phyloP scores from a whole-genome alignment of 1,140 invertebrate genomes.

The Protaetia brevitarsis region DNA sequence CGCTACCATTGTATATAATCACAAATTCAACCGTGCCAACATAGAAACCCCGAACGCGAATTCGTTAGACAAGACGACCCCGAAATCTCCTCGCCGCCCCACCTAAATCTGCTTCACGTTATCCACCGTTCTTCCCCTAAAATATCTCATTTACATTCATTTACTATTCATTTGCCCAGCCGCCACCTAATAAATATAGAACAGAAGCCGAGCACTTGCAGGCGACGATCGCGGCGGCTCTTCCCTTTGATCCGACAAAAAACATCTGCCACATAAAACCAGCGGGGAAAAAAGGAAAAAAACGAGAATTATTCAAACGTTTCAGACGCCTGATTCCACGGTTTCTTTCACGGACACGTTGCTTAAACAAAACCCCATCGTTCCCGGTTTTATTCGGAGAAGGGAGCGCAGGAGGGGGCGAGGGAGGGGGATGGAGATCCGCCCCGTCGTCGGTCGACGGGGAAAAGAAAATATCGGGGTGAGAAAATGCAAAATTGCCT shows the following conservation, averaged over 20 bases:
- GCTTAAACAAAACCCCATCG: constrained; percentile 18
- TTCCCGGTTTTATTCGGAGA: too few species aligned
- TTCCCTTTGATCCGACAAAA: background rate
- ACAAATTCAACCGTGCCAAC: too few species aligned
- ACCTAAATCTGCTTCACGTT: constrained; percentile 10
- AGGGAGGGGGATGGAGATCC: too few species aligned
- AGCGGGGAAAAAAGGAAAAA: background rate
- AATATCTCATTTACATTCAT: constrained; percentile 18
- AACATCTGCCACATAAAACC: constrained; percentile 16
- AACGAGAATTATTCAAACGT: constrained; percentile 12
- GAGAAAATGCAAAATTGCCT: too few species aligned
- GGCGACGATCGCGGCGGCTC: background rate
- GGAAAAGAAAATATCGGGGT: too few species aligned
- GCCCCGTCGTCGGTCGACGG: too few species aligned
- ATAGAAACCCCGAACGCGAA: too few species aligned
- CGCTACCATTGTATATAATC: too few species aligned
- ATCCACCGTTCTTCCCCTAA: background rate
- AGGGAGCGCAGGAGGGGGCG: too few species aligned
- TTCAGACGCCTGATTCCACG: constrained; percentile 10
- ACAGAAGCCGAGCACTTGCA: background rate
- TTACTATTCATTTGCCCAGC: constrained; percentile 13
- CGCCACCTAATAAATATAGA: constrained; percentile 16
- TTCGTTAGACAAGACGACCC: too few species aligned
- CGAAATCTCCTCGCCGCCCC: background rate
- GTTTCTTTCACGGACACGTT: constrained; percentile 14